Percentiles rank a stretch among this genome's conserved stretches.
These are phyloP conservation scores for Amblyopsis rosae DNA, from an alignment of 2,113 vertebrate genomes.

Conservation along the genomic window DNA sequence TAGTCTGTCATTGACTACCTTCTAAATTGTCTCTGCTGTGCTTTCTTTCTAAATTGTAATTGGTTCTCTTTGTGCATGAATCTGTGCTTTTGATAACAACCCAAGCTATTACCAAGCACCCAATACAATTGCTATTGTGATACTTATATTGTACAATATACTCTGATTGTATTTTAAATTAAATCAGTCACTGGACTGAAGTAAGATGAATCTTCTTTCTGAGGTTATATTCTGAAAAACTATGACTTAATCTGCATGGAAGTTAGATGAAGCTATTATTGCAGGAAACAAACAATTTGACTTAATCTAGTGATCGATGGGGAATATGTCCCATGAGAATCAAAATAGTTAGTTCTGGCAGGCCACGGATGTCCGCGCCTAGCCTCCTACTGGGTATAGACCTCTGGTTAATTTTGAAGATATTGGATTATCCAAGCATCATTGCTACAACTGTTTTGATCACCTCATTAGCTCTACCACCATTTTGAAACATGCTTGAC, in stretches of 20 bases:
- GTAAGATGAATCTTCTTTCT: slow-evolving; percentile 39
- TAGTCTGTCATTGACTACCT: slow-evolving; percentile 44
- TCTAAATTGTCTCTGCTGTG: slow-evolving; percentile 32
- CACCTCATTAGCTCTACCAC: too few relatives aligned
- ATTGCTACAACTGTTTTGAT: too few relatives aligned
- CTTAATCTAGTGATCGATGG: slow-evolving; percentile 8
- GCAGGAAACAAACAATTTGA: slow-evolving; percentile 27
- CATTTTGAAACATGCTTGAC: too few relatives aligned
- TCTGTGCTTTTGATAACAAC: slow-evolving; percentile 40
- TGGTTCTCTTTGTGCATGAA: slow-evolving; percentile 10
- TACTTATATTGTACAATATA: slow-evolving; percentile 35
- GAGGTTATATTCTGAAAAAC: slow-evolving; percentile 45
- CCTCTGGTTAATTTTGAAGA: too few relatives aligned
- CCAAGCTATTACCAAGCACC: slow-evolving; percentile 23
- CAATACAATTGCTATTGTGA: slow-evolving; percentile 42
- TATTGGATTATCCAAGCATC: too few relatives aligned
- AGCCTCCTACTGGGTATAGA: too few relatives aligned
- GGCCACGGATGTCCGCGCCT: too few relatives aligned
- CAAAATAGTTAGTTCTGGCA: not conserved
- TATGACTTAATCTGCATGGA: slow-evolving; percentile 37
- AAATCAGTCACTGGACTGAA: slow-evolving; percentile 25
- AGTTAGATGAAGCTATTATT: slow-evolving; percentile 37
- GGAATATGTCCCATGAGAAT: not conserved
- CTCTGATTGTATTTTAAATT: slow-evolving; percentile 52
- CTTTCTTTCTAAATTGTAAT: slow-evolving; percentile 25